Evolutionary conservation across 2,888 invertebrate genomes (phyloP).

Genomic region (Stegana nigrithorax): DNA sequence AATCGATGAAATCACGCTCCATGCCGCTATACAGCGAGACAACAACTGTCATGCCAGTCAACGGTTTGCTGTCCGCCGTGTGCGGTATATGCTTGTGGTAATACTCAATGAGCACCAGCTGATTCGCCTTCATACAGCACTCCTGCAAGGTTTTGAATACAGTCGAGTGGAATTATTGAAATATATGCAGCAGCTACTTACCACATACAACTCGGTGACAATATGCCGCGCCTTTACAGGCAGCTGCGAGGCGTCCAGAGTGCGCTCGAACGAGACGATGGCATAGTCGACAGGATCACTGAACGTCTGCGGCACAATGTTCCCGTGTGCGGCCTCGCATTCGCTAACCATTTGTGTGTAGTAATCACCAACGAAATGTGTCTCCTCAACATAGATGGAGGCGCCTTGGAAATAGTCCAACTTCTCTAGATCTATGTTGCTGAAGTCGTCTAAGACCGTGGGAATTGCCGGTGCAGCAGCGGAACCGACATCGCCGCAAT

Average conservation of each 20-base stretch:
- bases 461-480: not conserved
- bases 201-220: constrained; percentile 66
- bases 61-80: constrained; percentile 69
- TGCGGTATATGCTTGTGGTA: constrained; percentile 78
- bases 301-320: constrained; percentile 69
- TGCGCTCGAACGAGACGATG: constrained; percentile 72
- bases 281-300: constrained; percentile 75
- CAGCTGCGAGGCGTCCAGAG: constrained; percentile 44
- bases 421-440: constrained; percentile 62
- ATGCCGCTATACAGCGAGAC: constrained; percentile 81
- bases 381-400: constrained; percentile 68
- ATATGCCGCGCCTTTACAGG: constrained; percentile 58
- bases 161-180: not conserved
- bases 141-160: constrained; percentile 41
- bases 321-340: constrained; percentile 73
- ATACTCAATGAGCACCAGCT: constrained; percentile 74
- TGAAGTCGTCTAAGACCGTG: constrained; percentile 37
- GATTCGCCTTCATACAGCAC: constrained; percentile 70
- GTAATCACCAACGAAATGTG: constrained; percentile 68
- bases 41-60: constrained; percentile 80
- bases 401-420: constrained; percentile 60
- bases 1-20: constrained; percentile 80
- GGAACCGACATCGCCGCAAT: too few relatives aligned
- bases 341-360: constrained; percentile 67
- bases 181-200: too few relatives aligned